Evolutionary conservation across 1,140 invertebrate species (phyloP), one percentile per base, ranked within the genome.

Genomic region (Phocides pigmalion): DNA sequence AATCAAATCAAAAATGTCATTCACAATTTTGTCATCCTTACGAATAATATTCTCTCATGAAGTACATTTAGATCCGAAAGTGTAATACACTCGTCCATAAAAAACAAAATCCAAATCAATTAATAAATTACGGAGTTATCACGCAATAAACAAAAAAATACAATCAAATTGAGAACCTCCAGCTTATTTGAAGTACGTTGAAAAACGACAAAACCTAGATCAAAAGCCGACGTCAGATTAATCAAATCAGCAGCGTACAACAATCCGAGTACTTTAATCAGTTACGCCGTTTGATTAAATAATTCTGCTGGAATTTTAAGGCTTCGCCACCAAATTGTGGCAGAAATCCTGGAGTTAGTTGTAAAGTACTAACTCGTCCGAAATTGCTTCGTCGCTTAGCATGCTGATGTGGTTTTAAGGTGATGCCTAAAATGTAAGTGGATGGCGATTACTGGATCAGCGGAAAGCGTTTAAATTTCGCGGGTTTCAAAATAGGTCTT

Each of bases 351-450:
- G 50, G 54, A 54, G 28, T 47, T 32, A 41, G 39, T 6, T 50
- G 35, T 51, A 39, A 64, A 69, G 56, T 65, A 66, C 64, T 67
- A 65, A 67, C 53, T 67, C 62, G 41, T 39, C 62, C 67, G 64
- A 72, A 75, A 75, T 75, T 69, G 73, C 64, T 63, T 69, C 64
- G 59, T 12, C 39, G 54, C 64, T 61, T 53, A 41, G 69, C 66
- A 68, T 72, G 68, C 66, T 67, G 62, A 72, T 75, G 69, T 58
- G 49, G 47, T 50, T 64, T 12, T 9, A 9, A 9, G 17, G 5
- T 6, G 35, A 28, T 6, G 35, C 50, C 9, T 35, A 61, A 64
- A 35, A 9, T 25, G 46, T 16, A 12, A 64, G 51, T 44, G 4
- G 42, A 54, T 11, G 12, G 42, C 42, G 16, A 17, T 19, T 44